Percentiles rank a stretch among this genome's conserved stretches.
Evolutionary conservation across 2,888 invertebrate species (phyloP).

Genomic region (Ichneumoninae sp.): DNA sequence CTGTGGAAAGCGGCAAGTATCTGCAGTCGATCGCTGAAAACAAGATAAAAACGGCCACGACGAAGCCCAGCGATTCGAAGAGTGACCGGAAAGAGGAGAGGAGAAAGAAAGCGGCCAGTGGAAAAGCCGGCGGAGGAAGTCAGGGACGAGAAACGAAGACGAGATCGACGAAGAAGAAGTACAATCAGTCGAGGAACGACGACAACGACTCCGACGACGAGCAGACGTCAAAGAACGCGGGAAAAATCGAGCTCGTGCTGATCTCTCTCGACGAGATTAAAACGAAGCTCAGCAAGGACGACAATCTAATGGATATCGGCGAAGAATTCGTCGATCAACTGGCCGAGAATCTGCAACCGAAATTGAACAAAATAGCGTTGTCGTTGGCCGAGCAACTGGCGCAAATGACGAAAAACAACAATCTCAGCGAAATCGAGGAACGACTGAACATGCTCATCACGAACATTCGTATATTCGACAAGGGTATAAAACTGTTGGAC

Average conservation of each 20-base stretch:
- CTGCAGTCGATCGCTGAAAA: slow-evolving; percentile 89
- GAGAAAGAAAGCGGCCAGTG: slow-evolving; percentile 93
- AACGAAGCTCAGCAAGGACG: slow-evolving; percentile 86
- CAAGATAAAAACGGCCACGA: slow-evolving; percentile 86
- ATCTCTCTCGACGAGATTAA: slow-evolving; percentile 89
- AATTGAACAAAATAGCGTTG: slow-evolving; percentile 89
- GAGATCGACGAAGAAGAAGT: slow-evolving; percentile 95
- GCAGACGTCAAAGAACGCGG: slow-evolving; percentile 75
- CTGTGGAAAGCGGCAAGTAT: slow-evolving; percentile 90
- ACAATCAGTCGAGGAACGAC: slow-evolving; percentile 86
- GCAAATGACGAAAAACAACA: slow-evolving; percentile 86
- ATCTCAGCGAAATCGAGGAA: slow-evolving; percentile 87
- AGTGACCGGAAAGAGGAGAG: slow-evolving; percentile 94
- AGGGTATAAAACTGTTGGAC: slow-evolving; percentile 89
- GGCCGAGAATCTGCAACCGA: slow-evolving; percentile 89
- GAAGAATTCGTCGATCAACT: slow-evolving; percentile 90
- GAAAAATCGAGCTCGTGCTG: slow-evolving; percentile 88
- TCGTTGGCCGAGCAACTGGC: slow-evolving; percentile 90
- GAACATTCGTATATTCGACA: slow-evolving; percentile 92
- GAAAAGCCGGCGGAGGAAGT: slow-evolving; percentile 95
- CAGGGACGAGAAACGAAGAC: slow-evolving; percentile 98
- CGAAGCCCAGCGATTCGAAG: slow-evolving; percentile 82
- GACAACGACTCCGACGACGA: slow-evolving; percentile 90
- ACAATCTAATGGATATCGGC: slow-evolving; percentile 86
- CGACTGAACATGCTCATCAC: slow-evolving; percentile 91